Conservation (phyloP, 2,113 vertebrate genomes). For the Tiliqua scincoides region DNA sequence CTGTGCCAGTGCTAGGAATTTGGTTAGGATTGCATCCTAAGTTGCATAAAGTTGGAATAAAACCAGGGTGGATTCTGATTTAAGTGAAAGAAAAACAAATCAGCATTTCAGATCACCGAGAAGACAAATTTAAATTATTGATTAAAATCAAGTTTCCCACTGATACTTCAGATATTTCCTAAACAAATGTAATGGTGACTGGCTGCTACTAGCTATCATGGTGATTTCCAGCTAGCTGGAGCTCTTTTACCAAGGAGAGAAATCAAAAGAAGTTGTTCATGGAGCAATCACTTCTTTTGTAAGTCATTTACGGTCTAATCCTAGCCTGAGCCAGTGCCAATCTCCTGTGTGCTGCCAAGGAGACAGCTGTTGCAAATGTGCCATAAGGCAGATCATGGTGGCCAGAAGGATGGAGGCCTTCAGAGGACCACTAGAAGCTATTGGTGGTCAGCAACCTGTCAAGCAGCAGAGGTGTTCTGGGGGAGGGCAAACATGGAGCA, state of each 20-base stretch:
- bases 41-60: neutral
- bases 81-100: neutral
- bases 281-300: neutral
- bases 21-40: too few relatives aligned
- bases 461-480: too few relatives aligned
- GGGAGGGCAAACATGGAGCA: too few relatives aligned
- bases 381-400: too few relatives aligned
- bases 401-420: too few relatives aligned
- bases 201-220: neutral
- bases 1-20: too few relatives aligned
- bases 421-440: too few relatives aligned
- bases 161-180: neutral
- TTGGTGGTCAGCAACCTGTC: too few relatives aligned
- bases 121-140: neutral
- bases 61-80: neutral
- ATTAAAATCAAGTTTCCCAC: neutral
- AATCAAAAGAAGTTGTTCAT: neutral
- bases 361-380: too few relatives aligned
- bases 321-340: too few relatives aligned
- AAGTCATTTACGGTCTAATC: too few relatives aligned
- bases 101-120: neutral
- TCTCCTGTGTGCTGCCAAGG: too few relatives aligned
- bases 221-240: neutral
- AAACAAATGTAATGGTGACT: neutral
- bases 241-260: neutral